A percentile compares a stretch with the other conserved stretches of the same genome.
Evolutionary conservation across 2,113 vertebrate genomes (phyloP).

Genomic region (Cebidichthys violaceus): DNA sequence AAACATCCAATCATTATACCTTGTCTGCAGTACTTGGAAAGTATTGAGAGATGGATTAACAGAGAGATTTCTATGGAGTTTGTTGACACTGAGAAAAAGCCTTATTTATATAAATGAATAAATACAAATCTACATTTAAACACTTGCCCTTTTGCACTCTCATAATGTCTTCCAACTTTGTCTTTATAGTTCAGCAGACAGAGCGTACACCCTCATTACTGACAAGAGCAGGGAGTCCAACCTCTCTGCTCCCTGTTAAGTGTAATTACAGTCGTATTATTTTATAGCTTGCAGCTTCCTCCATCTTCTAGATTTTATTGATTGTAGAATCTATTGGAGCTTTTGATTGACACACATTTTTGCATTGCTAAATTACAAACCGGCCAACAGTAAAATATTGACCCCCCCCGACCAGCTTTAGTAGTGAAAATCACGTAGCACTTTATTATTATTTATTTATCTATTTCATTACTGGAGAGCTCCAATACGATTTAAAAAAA

Average conservation of each 20-base stretch:
- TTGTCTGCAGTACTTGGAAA: neutral
- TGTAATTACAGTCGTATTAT: constrained; percentile 27
- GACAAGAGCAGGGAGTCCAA: constrained; percentile 5
- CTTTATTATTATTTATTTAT: neutral
- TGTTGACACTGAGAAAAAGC: neutral
- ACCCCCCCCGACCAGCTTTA: neutral
- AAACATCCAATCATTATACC: neutral
- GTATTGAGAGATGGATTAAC: neutral
- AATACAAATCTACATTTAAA: neutral
- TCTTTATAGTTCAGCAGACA: constrained; percentile 7
- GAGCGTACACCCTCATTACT: neutral
- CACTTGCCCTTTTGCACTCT: neutral
- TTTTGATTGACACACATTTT: neutral
- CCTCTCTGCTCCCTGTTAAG: constrained; percentile 46
- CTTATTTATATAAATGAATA: neutral
- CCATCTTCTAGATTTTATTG: constrained; percentile 20
- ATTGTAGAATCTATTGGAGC: neutral
- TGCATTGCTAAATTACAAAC: neutral
- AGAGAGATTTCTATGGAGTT: neutral
- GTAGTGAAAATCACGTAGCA: neutral
- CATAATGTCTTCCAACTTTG: neutral
- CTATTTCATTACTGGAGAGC: neutral
- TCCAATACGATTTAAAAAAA: neutral
- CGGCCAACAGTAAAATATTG: neutral
- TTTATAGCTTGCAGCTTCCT: constrained; percentile 27